Base-by-base conservation (phyloP, 1,140 invertebrate genomes). In the Philaenus spumarius region DNA sequence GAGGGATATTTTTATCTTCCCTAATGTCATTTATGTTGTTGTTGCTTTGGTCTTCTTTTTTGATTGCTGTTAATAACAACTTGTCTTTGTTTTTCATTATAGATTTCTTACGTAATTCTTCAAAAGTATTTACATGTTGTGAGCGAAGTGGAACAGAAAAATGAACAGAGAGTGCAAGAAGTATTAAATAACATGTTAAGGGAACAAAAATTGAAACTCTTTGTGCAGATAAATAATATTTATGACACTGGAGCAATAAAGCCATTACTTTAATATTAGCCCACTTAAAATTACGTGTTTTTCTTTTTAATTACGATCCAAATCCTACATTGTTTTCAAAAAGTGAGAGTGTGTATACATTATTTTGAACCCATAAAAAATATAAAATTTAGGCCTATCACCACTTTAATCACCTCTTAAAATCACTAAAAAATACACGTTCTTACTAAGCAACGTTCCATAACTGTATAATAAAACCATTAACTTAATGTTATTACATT, bases 371-470 rank as follows among this genome's bases (percentile, higher is more conserved):
- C n/a, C n/a, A n/a, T n/a, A n/a, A n/a, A n/a, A n/a, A n/a, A n/a
- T n/a, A n/a, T n/a, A n/a, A n/a, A n/a, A n/a, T n/a, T n/a, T n/a
- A n/a, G n/a, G n/a, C n/a, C n/a, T n/a, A n/a, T n/a, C n/a, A n/a
- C n/a, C n/a, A n/a, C n/a, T n/a, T n/a, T n/a, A n/a, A n/a, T n/a
- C n/a, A n/a, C n/a, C n/a, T n/a, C n/a, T n/a, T n/a, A n/a, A n/a
- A n/a, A n/a, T n/a, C n/a, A n/a, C 61, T 59, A 4, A 20, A 45
- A 2, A 71, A 64, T 62, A 46, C 34, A 20, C 68, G 71, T n/a
- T n/a, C n/a, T 3, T n/a, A 47, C 22, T 9, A 17, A 47, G 19
- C 20, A 20, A 19, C 22, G 26, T 47, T 20, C 6, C 22, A 22
- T 47, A 47, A 52, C 17, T 24, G 15, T n/a, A 19, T 52, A 34